Conservation (phyloP, 1,140 invertebrate genomes). For the Stenopsyche tienmushanensis region DNA sequence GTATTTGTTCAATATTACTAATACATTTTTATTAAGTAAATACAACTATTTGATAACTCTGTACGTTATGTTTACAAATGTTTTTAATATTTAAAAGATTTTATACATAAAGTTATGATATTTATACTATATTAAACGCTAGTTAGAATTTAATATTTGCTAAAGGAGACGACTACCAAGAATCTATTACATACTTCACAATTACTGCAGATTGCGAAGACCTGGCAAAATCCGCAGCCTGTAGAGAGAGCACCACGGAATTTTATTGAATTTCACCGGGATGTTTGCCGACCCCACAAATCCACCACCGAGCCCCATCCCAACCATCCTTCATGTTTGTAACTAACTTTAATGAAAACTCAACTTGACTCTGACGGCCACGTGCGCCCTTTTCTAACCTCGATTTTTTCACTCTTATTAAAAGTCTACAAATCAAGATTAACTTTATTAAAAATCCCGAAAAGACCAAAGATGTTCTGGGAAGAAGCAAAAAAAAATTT, state of each 20-base stretch:
- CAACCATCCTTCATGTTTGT: slow-evolving; percentile 32
- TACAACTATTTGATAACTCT: too few relatives aligned
- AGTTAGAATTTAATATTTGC: neutral
- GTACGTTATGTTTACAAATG: too few relatives aligned
- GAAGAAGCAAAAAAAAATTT: too few relatives aligned
- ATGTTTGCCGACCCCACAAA: slow-evolving; percentile 30
- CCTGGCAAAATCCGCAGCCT: slow-evolving; percentile 7
- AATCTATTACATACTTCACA: slow-evolving; percentile 13
- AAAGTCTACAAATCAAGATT: neutral
- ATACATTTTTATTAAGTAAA: too few relatives aligned
- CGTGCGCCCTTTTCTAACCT: neutral
- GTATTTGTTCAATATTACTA: too few relatives aligned
- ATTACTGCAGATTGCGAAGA: slow-evolving; percentile 21
- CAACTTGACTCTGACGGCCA: slow-evolving; percentile 25
- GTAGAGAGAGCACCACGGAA: slow-evolving; percentile 23
- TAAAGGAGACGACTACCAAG: neutral
- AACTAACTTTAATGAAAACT: slow-evolving; percentile 42
- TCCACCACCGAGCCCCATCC: slow-evolving; percentile 1
- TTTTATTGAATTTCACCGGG: slow-evolving; percentile 39
- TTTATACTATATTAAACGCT: neutral
- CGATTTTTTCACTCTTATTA: neutral
- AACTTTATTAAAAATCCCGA: too few relatives aligned
- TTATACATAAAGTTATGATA: too few relatives aligned
- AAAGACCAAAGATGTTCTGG: too few relatives aligned
- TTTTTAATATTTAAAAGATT: too few relatives aligned